A percentile compares a stretch with the other conserved stretches of the same genome.
Conservation (phyloP, 2,797 vertebrate species). For the Falco rusticolus region DNA sequence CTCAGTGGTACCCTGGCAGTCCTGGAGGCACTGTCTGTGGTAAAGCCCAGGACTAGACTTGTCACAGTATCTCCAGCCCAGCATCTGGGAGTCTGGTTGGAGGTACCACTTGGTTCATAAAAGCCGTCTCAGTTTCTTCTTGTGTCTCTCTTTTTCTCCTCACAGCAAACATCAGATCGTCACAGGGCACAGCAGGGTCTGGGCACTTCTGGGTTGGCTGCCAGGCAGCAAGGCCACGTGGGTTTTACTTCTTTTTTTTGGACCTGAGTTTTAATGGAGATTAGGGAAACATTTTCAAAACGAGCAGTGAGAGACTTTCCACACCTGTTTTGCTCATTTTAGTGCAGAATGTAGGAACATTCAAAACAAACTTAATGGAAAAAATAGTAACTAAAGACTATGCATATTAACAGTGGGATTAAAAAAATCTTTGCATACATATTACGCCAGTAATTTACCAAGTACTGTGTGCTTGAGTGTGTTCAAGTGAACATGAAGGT, state of each 20-base stretch:
- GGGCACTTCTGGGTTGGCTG: background rate
- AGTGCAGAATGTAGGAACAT: background rate
- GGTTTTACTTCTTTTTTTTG: background rate
- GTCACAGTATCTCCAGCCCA: background rate
- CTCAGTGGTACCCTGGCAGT: background rate
- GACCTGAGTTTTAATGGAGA: background rate
- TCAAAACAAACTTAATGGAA: background rate
- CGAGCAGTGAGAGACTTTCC: background rate
- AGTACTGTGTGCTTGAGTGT: background rate
- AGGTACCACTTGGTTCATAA: accelerated
- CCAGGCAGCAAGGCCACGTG: no score
- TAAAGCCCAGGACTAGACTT: background rate
- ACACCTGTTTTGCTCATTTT: accelerated
- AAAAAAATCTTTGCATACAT: background rate
- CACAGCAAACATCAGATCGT: accelerated
- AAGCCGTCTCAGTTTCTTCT: background rate
- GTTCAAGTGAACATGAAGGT: background rate
- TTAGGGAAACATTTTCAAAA: background rate
- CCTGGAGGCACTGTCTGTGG: background rate
- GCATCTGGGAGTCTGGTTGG: background rate
- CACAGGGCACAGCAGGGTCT: background rate
- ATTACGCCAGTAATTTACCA: background rate
- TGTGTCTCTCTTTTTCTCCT: background rate
- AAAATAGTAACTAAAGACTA: background rate
- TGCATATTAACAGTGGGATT: background rate